Evolutionary conservation across 2,113 vertebrate genomes (phyloP).

Genomic region (Collichthys lucidus): DNA sequence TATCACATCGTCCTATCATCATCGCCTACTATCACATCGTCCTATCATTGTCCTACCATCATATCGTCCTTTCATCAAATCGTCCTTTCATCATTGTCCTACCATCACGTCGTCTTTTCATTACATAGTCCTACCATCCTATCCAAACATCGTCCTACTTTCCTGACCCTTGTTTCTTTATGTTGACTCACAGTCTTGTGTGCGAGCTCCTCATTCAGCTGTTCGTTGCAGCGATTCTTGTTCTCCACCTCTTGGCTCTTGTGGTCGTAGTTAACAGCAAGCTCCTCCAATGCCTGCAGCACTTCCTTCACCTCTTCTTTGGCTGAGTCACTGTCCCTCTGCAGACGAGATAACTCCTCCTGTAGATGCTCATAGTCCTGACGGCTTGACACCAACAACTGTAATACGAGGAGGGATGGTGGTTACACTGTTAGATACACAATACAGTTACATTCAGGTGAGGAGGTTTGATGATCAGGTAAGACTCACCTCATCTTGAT

Average conservation of each 20-base stretch:
- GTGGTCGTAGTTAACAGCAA: slow-evolving; percentile 96
- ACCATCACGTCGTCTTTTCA: too few species aligned
- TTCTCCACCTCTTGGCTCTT: slow-evolving; percentile 94
- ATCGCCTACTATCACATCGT: not conserved
- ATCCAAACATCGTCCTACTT: not conserved
- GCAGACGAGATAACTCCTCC: slow-evolving; percentile 91
- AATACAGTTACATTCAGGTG: too few species aligned
- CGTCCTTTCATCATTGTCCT: too few species aligned
- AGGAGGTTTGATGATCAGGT: not conserved
- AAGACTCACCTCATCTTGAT: slow-evolving; percentile 93
- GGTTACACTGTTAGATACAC: not conserved
- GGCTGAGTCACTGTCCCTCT: slow-evolving; percentile 90
- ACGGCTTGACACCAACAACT: slow-evolving; percentile 89
- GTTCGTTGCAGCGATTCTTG: slow-evolving; percentile 86
- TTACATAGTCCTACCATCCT: too few species aligned
- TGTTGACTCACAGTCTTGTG: slow-evolving; percentile 86
- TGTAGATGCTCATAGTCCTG: slow-evolving; percentile 92
- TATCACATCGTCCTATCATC: too few species aligned
- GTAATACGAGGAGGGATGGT: not conserved
- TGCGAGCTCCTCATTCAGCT: slow-evolving; percentile 89
- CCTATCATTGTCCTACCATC: too few species aligned
- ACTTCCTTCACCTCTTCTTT: slow-evolving; percentile 94
- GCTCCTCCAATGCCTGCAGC: slow-evolving; percentile 94
- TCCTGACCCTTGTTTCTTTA: too few species aligned
- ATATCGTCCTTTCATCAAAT: too few species aligned